Conservation (phyloP, 2,113 vertebrate genomes). For the Tinamus guttatus region DNA sequence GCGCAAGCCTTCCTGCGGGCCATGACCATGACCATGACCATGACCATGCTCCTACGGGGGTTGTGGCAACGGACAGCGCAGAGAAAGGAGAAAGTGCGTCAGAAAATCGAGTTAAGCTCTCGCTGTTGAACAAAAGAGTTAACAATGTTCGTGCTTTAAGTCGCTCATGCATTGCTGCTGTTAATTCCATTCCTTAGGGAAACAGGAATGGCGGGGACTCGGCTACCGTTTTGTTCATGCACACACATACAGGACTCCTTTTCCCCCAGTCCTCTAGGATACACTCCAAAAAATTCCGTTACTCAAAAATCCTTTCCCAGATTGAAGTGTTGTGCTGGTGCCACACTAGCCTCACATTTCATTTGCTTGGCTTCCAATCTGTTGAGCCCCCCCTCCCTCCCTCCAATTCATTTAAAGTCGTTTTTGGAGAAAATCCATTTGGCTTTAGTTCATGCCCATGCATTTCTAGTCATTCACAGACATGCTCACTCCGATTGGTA, state of each 20-base stretch:
- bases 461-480: slow-evolving; percentile 78
- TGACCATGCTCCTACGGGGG: slow-evolving; percentile 77
- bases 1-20: slow-evolving; percentile 77
- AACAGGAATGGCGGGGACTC: slow-evolving; percentile 64
- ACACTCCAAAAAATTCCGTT: slow-evolving; percentile 73
- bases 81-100: slow-evolving; percentile 74
- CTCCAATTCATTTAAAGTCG: slow-evolving; percentile 39
- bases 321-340: slow-evolving; percentile 25
- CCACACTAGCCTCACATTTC: slow-evolving; percentile 46
- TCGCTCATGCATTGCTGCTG: slow-evolving; percentile 79
- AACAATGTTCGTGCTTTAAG: slow-evolving; percentile 67
- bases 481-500: slow-evolving; percentile 80
- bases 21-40: no score
- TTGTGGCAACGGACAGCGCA: slow-evolving; percentile 69
- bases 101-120: slow-evolving; percentile 69
- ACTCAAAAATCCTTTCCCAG: slow-evolving; percentile 62
- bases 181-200: slow-evolving; percentile 38
- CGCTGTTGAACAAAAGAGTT: slow-evolving; percentile 48
- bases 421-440: slow-evolving; percentile 84
- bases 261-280: slow-evolving; percentile 76
- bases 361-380: slow-evolving; percentile 37
- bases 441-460: slow-evolving; percentile 82
- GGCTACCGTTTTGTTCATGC: slow-evolving; percentile 76
- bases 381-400: not conserved
- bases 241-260: slow-evolving; percentile 72